Conservation (phyloP, 2,113 vertebrate genomes). For the Psilopogon haemacephalus region DNA sequence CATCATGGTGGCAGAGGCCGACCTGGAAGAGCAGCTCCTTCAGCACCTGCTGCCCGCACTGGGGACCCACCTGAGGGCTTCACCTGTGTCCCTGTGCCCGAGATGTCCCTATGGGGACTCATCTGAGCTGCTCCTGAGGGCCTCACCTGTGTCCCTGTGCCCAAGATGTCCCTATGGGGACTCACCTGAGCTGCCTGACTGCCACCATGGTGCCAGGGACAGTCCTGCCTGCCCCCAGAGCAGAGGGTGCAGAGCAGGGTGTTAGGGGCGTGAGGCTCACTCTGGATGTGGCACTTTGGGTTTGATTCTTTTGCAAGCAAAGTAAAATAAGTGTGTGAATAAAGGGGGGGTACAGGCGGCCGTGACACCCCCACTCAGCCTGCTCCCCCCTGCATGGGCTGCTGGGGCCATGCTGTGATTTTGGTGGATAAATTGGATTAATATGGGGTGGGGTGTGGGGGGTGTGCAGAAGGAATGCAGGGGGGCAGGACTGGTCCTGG, state of each 20-base stretch:
- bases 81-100: not conserved
- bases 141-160: too few species aligned
- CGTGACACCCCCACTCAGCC: not conserved
- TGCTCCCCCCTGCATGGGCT: not conserved
- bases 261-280: not conserved
- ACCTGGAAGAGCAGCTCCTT: not conserved
- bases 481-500: not conserved
- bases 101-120: not conserved
- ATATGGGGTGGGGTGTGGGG: not conserved
- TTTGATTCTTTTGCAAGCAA: not conserved
- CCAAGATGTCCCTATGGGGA: too few species aligned
- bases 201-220: too few species aligned
- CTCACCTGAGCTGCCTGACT: too few species aligned
- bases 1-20: conserved; percentile 18
- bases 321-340: not conserved
- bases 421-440: not conserved
- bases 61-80: fast-evolving
- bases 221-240: too few species aligned
- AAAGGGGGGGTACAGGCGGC: not conserved
- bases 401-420: not conserved
- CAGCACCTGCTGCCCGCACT: not conserved
- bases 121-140: too few species aligned
- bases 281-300: not conserved
- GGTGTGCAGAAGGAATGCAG: not conserved
- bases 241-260: not conserved